Conservation (phyloP, 2,113 vertebrate genomes). For the Dolichotis patagonum region DNA sequence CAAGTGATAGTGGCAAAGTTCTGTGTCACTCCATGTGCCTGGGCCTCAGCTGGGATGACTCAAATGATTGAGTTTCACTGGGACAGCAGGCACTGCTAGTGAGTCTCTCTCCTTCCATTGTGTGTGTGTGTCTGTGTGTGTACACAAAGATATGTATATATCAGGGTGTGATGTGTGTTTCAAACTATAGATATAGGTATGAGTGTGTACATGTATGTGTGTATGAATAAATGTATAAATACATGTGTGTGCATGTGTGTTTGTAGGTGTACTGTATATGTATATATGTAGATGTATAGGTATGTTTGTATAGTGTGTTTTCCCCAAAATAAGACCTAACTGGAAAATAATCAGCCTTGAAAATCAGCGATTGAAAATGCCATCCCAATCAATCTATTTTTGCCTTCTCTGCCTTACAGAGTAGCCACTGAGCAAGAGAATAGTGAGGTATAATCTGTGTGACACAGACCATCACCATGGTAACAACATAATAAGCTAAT, state of each 20-base stretch:
- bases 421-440: neutral
- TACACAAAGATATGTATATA: too few species aligned
- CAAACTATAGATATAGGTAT: neutral
- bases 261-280: too few species aligned
- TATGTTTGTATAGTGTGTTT: neutral
- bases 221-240: neutral
- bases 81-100: neutral
- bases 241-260: neutral
- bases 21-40: neutral
- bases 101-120: neutral
- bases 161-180: neutral
- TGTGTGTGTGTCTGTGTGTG: too few species aligned
- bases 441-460: neutral
- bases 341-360: neutral
- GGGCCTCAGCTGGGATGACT: neutral
- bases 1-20: neutral
- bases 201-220: neutral
- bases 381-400: neutral
- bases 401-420: neutral
- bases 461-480: neutral
- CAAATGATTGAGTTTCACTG: neutral
- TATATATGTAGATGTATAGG: too few species aligned
- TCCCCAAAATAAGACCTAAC: neutral
- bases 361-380: neutral
- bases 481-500: neutral